Conservation (phyloP, 1,140 invertebrate species). For the Dinoponera quadriceps region DNA sequence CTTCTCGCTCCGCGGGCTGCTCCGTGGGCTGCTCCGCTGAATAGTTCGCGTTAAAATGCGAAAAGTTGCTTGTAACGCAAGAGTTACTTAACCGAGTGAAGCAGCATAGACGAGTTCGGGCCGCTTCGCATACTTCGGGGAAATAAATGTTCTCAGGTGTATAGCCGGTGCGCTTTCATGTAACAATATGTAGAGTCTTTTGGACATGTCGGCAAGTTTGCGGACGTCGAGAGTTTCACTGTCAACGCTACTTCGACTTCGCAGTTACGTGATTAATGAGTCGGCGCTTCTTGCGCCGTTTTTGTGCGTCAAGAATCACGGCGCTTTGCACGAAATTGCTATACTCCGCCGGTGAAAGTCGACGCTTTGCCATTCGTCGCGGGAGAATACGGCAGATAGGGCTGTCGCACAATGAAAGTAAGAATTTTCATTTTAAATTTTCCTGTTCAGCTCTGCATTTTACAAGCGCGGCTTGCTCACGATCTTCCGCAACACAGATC, state of each 20-base stretch:
- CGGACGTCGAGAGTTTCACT: background rate
- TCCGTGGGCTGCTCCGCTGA: background rate
- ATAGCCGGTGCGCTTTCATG: background rate
- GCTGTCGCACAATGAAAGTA: background rate
- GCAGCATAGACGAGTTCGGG: conserved; percentile 22
- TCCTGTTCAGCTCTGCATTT: background rate
- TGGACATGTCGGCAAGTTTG: background rate
- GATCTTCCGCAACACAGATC: background rate
- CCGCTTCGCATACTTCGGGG: conserved; percentile 1
- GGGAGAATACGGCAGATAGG: no score
- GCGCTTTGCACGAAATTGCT: background rate
- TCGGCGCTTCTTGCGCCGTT: background rate
- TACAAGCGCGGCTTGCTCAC: no score
- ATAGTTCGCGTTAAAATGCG: conserved; percentile 40
- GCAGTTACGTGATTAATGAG: background rate
- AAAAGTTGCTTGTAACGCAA: conserved; percentile 41
- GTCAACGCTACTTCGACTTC: background rate
- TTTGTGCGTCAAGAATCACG: background rate
- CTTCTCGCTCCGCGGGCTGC: conserved; percentile 1
- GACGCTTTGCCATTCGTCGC: background rate
- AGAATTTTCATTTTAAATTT: background rate
- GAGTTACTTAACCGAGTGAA: conserved; percentile 38
- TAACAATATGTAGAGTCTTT: conserved; percentile 21
- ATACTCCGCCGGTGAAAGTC: background rate
- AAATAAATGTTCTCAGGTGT: conserved; percentile 32